Evolutionary conservation across 2,888 invertebrate genomes (phyloP).

Genomic region (Drosophila greeni): DNA sequence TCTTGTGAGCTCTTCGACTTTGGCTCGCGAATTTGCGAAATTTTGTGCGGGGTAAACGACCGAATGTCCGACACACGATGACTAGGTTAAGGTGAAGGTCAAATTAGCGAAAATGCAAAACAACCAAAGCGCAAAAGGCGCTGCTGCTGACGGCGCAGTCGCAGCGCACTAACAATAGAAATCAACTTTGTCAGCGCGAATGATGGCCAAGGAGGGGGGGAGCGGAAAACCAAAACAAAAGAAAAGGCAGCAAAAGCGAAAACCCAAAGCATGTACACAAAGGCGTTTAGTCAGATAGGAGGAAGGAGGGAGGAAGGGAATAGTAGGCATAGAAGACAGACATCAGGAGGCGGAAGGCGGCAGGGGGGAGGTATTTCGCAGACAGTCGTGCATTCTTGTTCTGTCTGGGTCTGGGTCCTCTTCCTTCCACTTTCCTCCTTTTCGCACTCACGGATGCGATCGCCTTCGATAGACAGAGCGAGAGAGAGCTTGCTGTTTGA

Average conservation of each 20-base stretch:
- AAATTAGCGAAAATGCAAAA: slow-evolving; percentile 66
- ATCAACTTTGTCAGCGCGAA: slow-evolving; percentile 67
- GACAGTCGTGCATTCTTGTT: slow-evolving; percentile 18
- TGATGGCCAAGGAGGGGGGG: slow-evolving; percentile 15
- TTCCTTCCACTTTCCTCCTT: slow-evolving; percentile 1
- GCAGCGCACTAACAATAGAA: slow-evolving; percentile 67
- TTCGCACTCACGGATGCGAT: neutral
- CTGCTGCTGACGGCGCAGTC: slow-evolving; percentile 51
- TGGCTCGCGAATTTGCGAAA: slow-evolving; percentile 43
- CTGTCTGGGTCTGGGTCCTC: slow-evolving; percentile 32
- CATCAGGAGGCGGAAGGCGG: neutral
- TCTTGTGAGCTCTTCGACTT: slow-evolving; percentile 48
- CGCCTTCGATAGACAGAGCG: neutral
- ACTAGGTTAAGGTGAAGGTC: slow-evolving; percentile 80
- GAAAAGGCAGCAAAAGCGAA: slow-evolving; percentile 33
- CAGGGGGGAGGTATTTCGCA: neutral
- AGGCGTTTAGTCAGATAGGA: slow-evolving; percentile 32
- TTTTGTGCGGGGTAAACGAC: slow-evolving; percentile 76
- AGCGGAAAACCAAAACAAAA: slow-evolving; percentile 26
- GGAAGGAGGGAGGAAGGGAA: slow-evolving; percentile 1
- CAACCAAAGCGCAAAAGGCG: slow-evolving; percentile 39
- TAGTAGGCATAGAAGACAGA: slow-evolving; percentile 36
- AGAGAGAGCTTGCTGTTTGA: slow-evolving; percentile 2
- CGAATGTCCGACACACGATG: slow-evolving; percentile 79
- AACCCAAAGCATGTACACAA: slow-evolving; percentile 62